phyloP scores from a whole-genome alignment of 2,888 invertebrate genomes.

The Shargacucullia verbasci region DNA sequence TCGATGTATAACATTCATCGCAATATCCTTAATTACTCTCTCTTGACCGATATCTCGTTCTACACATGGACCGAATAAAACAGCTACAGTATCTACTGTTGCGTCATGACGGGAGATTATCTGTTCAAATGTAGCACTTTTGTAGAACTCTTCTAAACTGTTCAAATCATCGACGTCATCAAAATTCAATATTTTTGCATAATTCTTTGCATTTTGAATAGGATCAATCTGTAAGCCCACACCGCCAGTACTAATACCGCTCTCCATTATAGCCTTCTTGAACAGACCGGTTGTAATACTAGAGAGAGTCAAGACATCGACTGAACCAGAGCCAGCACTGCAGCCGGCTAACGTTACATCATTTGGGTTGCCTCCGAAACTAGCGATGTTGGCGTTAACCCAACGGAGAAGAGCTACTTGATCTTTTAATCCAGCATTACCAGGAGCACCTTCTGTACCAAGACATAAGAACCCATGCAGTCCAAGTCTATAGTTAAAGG shows the following conservation, averaged over 20 bases:
- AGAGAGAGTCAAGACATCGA: slow-evolving; percentile 71
- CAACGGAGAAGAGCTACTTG: slow-evolving; percentile 71
- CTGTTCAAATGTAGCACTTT: slow-evolving; percentile 55
- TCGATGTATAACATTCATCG: slow-evolving; percentile 42
- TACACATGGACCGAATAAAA: slow-evolving; percentile 60
- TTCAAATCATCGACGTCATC: slow-evolving; percentile 61
- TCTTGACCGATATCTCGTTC: slow-evolving; percentile 58
- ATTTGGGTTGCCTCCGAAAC: slow-evolving; percentile 73
- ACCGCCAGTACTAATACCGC: slow-evolving; percentile 61
- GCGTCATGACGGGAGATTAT: slow-evolving; percentile 44
- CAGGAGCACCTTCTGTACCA: slow-evolving; percentile 71
- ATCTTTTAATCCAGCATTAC: slow-evolving; percentile 79
- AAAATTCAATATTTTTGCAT: slow-evolving; percentile 63
- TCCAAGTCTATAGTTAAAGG: slow-evolving; percentile 72
- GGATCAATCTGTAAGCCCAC: slow-evolving; percentile 69
- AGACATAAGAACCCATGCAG: slow-evolving; percentile 70
- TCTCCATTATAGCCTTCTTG: slow-evolving; percentile 70
- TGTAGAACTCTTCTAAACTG: slow-evolving; percentile 70
- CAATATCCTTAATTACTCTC: slow-evolving; percentile 45
- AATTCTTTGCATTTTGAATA: slow-evolving; percentile 64
- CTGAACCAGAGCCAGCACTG: slow-evolving; percentile 72
- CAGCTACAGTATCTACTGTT: slow-evolving; percentile 30
- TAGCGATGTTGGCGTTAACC: slow-evolving; percentile 70
- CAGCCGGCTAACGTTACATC: slow-evolving; percentile 71
- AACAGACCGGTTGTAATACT: slow-evolving; percentile 67